Evolutionary conservation across 30 jellyfish, hydroid and myxozoan species (phyloP).

Genomic region (Chironex yamaguchii): DNA sequence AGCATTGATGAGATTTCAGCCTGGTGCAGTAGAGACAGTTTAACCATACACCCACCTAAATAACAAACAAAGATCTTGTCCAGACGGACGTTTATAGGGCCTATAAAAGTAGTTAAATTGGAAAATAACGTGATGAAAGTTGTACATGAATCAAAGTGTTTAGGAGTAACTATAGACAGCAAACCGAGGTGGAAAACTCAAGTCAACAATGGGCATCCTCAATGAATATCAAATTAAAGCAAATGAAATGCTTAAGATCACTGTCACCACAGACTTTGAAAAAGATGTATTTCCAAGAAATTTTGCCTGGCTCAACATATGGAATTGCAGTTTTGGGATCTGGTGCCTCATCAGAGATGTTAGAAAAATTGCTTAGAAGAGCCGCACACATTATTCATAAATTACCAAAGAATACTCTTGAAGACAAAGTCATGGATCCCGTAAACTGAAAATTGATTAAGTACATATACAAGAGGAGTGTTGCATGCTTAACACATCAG

Average conservation of each 20-base stretch:
- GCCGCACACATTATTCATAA: conserved; percentile 4
- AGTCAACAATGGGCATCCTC: no score
- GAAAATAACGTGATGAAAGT: conserved; percentile 4
- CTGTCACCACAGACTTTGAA: background rate
- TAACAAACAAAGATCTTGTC: conserved; percentile 14
- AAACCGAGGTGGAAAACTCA: background rate
- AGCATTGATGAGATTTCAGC: background rate
- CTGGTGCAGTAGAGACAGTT: conserved; percentile 1
- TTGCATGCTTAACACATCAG: conserved; percentile 11
- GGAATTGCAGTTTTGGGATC: conserved; percentile 30
- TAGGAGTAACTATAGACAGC: conserved; percentile 5
- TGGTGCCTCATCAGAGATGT: conserved; percentile 43
- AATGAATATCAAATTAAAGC: conserved; percentile 1
- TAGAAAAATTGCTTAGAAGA: conserved; percentile 17
- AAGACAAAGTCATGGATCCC: background rate
- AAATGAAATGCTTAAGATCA: conserved; percentile 4
- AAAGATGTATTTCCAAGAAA: conserved; percentile 22
- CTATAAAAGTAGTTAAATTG: conserved; percentile 4
- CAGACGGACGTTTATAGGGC: conserved; percentile 19
- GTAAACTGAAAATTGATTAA: conserved; percentile 12
- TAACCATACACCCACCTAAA: background rate
- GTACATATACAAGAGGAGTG: conserved; percentile 21
- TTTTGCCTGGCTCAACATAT: background rate
- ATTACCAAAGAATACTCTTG: conserved; percentile 2
- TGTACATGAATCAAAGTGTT: conserved; percentile 33